A percentile compares a stretch with the other conserved stretches of the same genome.
Evolutionary conservation across 2,888 invertebrate species (phyloP).

Genomic region (Charanyca ferruginea): DNA sequence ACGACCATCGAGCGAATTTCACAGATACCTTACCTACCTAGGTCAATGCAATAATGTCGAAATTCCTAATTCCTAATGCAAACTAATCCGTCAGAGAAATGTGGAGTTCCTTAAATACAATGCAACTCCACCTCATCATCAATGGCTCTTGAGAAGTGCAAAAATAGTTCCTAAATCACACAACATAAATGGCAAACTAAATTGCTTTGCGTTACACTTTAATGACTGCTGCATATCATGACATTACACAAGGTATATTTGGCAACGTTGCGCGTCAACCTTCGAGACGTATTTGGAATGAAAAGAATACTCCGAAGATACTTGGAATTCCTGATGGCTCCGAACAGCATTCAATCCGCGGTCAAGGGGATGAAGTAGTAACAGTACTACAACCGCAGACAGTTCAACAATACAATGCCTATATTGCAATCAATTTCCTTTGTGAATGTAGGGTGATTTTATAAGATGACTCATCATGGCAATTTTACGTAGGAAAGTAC

Average conservation of each 20-base stretch:
- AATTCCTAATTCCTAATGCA: constrained; percentile 12
- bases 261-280: constrained; percentile 22
- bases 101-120: constrained; percentile 8
- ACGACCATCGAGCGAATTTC: constrained; percentile 60
- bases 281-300: constrained; percentile 10
- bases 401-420: constrained; percentile 40
- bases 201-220: constrained; percentile 5
- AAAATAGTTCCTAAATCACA: constrained; percentile 2
- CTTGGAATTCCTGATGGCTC: constrained; percentile 8
- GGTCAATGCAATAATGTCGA: constrained; percentile 13
- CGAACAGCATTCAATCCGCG: constrained; percentile 35
- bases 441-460: constrained; percentile 22
- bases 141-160: background rate
- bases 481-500: constrained; percentile 5
- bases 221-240: constrained; percentile 18
- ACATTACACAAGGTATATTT: constrained; percentile 17
- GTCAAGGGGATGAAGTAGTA: constrained; percentile 35
- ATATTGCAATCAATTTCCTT: constrained; percentile 39
- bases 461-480: constrained; percentile 19
- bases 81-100: background rate
- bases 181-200: constrained; percentile 5
- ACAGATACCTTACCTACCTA: constrained; percentile 42
- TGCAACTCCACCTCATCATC: background rate
- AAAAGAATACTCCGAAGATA: constrained; percentile 28
- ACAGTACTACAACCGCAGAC: constrained; percentile 52